phyloP scores from a whole-genome alignment of 2,113 vertebrate species.

The Petrocephalus zakoni region DNA sequence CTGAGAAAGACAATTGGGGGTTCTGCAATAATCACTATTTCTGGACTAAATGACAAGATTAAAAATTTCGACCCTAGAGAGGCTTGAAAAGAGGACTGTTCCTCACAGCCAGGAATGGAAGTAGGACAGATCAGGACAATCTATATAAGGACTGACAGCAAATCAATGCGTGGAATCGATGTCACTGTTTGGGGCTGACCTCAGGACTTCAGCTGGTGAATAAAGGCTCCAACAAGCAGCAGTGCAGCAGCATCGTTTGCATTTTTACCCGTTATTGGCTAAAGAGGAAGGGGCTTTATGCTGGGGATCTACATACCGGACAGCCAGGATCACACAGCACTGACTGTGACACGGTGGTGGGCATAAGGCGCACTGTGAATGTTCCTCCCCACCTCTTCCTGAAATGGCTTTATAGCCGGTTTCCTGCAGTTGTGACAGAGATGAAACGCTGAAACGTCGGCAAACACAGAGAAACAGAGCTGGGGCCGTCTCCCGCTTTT shows the following conservation, averaged over 20 bases:
- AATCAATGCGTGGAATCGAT: background rate
- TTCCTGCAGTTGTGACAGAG: background rate
- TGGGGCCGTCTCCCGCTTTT: background rate
- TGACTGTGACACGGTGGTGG: background rate
- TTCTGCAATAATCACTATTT: constrained; percentile 20
- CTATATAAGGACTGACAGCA: constrained; percentile 5
- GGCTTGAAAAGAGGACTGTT: background rate
- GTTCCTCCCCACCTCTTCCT: background rate
- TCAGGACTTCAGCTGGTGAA: background rate
- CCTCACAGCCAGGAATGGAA: constrained; percentile 7
- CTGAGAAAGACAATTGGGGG: background rate
- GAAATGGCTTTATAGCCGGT: background rate
- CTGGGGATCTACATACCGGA: background rate
- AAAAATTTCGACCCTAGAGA: constrained; percentile 16
- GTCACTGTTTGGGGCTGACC: background rate
- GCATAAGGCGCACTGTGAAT: background rate
- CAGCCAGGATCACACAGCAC: background rate
- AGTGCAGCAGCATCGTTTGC: background rate
- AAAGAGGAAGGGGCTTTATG: too few species aligned
- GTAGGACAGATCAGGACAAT: constrained; percentile 14
- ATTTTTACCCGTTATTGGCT: background rate
- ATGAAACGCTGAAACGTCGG: background rate
- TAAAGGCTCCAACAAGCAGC: background rate
- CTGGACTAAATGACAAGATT: constrained; percentile 18
- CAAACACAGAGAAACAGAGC: background rate